Evolutionary conservation across 1,140 invertebrate genomes (phyloP), one percentile per base, ranked within the genome.

Genomic region (Heliconius himera): DNA sequence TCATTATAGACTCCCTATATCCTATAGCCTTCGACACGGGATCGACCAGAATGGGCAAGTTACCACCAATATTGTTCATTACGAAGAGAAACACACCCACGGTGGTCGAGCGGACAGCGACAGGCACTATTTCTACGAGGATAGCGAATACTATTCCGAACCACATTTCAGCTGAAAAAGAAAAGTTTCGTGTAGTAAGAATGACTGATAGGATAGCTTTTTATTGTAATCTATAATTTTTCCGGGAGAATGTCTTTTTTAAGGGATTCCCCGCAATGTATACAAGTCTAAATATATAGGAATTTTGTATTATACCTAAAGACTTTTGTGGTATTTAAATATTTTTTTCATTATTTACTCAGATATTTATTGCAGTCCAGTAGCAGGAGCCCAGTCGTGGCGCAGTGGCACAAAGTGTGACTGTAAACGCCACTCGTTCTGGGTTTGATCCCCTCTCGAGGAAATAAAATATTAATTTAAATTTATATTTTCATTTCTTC

Each of bases 11-110:
- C 85, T 97, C 97, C 76, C 97, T 95, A 89, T 97, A 98, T n/a
- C 97, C 97, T 51, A 98, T 96, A 0, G 95, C 95, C 89, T 97
- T 96, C 29, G 97, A 96, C 1, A 98, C 96, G 0, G 98, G 97
- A 91, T 98, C 97, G 1, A 98, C 97, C 1, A 98, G 93, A 85
- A 98, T 98, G 9, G 98, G 98, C 77, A 98, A 93, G 92, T 98
- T 98, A n/a, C 98, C 98, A n/a, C 98, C 98, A 78, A 98, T 96
- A 90, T 98, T 98, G 93, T 98, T 98, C 97, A 98, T 98, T 0
- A 98, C 97, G 90, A 98, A 98, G 3, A 98, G 94, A 86, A 98
- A 98, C 3, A 98, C 95, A 0, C 97, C 98, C 5, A 98, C 96
- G 1, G 97, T 97, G 6, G 97, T 98, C 16, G 98, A 98, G 54